phyloP scores from a whole-genome alignment of 2,113 vertebrate genomes.

The Erythrocercus mccallii region DNA sequence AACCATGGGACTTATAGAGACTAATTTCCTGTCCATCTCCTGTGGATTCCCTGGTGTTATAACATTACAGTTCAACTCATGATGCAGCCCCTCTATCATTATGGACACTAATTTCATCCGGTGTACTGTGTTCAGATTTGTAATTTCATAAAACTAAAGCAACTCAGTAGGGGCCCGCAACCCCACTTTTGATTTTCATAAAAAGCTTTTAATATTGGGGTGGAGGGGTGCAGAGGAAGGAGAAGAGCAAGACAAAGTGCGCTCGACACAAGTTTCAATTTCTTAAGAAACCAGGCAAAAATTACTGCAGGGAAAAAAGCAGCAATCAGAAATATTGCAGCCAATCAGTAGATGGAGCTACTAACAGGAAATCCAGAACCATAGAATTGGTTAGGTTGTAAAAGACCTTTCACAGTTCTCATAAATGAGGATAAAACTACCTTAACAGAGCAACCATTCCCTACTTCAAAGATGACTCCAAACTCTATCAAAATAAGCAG shows the following conservation, averaged over 20 bases:
- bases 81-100: not conserved
- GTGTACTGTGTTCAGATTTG: not conserved
- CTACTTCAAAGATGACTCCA: not conserved
- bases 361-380: not conserved
- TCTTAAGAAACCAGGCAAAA: not conserved
- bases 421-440: not conserved
- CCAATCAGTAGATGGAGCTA: constrained; percentile 43
- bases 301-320: not conserved
- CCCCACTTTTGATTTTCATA: not conserved
- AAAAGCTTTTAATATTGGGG: not conserved
- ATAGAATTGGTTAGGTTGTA: not conserved
- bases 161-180: not conserved
- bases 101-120: not conserved
- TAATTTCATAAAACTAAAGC: not conserved
- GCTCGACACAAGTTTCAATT: not conserved
- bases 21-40: not conserved
- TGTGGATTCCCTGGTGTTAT: not conserved
- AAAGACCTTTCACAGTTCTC: not conserved
- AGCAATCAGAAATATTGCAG: not conserved
- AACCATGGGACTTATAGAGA: fast-evolving
- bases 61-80: not conserved
- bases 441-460: not conserved
- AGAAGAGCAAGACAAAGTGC: not conserved
- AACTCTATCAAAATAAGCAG: not conserved
- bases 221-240: not conserved